A percentile compares a stretch with the other conserved stretches of the same genome.
Conservation (phyloP, 2,888 invertebrate genomes). For the Sycophila texana region DNA sequence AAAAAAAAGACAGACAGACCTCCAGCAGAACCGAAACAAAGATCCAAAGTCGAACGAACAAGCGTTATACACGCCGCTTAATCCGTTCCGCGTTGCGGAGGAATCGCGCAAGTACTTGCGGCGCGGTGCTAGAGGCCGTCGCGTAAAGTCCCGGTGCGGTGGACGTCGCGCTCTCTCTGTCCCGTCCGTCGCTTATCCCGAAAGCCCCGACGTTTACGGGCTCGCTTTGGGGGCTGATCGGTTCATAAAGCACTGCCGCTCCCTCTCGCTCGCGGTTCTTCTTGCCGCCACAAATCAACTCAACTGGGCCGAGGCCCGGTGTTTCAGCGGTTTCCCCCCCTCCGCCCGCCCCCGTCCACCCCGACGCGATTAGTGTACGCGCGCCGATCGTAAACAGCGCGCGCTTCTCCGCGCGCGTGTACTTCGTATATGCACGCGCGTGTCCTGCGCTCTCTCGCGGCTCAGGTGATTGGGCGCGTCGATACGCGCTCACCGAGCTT, state of each 20-base stretch:
- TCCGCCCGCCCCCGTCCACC: background rate
- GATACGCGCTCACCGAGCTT: background rate
- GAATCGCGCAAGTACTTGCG: background rate
- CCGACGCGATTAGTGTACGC: conserved; percentile 8
- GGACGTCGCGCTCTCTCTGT: conserved; percentile 22
- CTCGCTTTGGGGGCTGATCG: conserved; percentile 64
- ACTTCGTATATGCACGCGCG: background rate
- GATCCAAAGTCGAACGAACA: background rate
- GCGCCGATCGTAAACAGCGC: conserved; percentile 45
- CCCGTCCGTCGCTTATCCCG: conserved; percentile 60
- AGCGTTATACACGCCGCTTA: conserved; percentile 27
- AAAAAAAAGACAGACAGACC: background rate
- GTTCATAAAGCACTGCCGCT: conserved; percentile 67
- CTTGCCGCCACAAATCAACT: conserved; percentile 69
- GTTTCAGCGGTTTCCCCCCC: conserved; percentile 30
- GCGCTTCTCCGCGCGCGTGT: background rate
- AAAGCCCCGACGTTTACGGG: conserved; percentile 69
- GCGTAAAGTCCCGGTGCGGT: conserved; percentile 33
- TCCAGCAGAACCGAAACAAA: background rate
- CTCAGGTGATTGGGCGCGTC: background rate
- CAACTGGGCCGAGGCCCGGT: conserved; percentile 61
- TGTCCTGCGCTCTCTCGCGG: background rate
- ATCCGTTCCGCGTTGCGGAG: background rate
- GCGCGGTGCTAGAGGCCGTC: conserved; percentile 27
- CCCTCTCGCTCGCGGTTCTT: conserved; percentile 58